Conservation (phyloP, 2,113 vertebrate genomes). For the Dromaius novaehollandiae region DNA sequence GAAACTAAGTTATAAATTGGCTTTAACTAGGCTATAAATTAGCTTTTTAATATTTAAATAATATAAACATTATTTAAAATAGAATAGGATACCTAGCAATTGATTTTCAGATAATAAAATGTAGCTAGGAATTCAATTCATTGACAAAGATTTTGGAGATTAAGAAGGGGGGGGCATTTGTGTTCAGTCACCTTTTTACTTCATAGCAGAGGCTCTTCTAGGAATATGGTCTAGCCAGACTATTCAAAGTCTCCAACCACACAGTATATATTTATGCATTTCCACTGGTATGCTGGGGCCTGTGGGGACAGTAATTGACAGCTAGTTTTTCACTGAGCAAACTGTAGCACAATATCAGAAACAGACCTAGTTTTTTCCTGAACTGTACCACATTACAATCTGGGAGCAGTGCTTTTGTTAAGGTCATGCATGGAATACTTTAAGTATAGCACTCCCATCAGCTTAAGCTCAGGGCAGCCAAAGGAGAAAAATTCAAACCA, state of each 20-base stretch:
- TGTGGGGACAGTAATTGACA: not conserved
- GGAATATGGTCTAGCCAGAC: not conserved
- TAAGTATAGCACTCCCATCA: not conserved
- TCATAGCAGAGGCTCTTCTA: not conserved
- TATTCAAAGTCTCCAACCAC: not conserved
- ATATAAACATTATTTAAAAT: not conserved
- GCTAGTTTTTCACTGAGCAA: not conserved
- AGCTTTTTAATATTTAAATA: too few relatives aligned
- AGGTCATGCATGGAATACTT: not conserved
- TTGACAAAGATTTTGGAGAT: not conserved
- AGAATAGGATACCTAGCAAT: not conserved
- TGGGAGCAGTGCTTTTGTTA: not conserved
- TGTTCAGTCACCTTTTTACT: not conserved
- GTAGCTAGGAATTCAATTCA: not conserved
- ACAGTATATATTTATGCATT: not conserved
- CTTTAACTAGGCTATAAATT: not conserved
- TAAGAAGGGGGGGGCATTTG: accelerated
- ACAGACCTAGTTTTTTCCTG: not conserved
- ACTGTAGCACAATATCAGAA: not conserved
- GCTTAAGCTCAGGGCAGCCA: not conserved
- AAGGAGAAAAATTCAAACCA: not conserved
- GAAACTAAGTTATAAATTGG: not conserved
- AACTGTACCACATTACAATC: accelerated
- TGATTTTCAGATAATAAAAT: not conserved
- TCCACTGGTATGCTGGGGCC: not conserved